Base-by-base conservation (phyloP, 2,797 vertebrate genomes). In the Spea hammondii region DNA sequence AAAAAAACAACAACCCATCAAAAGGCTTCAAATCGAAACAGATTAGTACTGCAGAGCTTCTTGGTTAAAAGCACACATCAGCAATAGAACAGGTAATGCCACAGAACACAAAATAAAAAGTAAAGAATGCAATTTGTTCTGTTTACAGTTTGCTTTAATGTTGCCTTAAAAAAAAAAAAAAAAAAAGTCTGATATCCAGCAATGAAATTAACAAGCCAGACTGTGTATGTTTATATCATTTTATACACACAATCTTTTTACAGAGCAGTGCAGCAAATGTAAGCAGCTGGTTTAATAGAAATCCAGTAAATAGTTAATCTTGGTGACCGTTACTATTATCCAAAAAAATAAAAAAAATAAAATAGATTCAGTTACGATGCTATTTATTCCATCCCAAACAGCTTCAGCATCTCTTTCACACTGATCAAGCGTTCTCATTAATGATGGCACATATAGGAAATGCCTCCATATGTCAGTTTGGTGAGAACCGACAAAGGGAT, bases 1-100 rank as follows among this genome's bases (percentile, higher is more conserved):
- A 85, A 81, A 6, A 74, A 74, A 86, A 86, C 84, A 85, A 70
- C 81, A 76, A 32, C 32, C 32, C 32, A 32, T 32, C 32, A 32
- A 32, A 32, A 32, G 32, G 32, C 79, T 71, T 81, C 82, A 72
- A 84, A 84, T 86, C 73, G 77, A 73, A 85, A 66, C 76, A 68
- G 81, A 84, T 71, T 75, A 65, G 6, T 11, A 70, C 45, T 57
- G 60, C 51, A 50, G 72, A 57, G 55, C 57, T 57, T 32, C 54
- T 44, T 46, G 65, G 66, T 55, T 75, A 59, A 65, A 62, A 12
- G 50, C 12, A 48, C 13, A 67, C 77, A 72, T 46, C 72, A 4
- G 3, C 62, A 32, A 32, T 32, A 32, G 32, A 32, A 32, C 32
- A 32, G 32, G 32, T 32, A 32, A 32, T 32, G 51, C 3, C 10